Evolutionary conservation across 1,140 invertebrate species (phyloP).

Genomic region (Colletes latitarsis): DNA sequence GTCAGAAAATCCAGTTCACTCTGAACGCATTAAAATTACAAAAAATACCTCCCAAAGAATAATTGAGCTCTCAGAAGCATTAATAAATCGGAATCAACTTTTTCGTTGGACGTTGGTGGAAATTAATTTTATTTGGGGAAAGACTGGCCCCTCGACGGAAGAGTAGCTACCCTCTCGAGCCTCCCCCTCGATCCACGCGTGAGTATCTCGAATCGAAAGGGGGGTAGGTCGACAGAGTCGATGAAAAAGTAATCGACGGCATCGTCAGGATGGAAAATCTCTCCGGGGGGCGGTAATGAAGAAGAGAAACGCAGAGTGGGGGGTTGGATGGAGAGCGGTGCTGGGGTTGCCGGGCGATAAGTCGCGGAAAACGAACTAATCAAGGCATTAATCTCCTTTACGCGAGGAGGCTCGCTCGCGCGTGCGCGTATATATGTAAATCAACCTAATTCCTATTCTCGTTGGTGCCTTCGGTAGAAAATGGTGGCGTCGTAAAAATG

Average conservation of each 20-base stretch:
- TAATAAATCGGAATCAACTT: no score
- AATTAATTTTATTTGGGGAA: no score
- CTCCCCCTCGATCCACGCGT: no score
- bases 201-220: no score
- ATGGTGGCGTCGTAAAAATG: conserved; percentile 72
- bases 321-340: background rate
- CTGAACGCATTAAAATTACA: no score
- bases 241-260: background rate
- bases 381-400: conserved; percentile 73
- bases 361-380: conserved; percentile 71
- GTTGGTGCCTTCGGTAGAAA: conserved; percentile 66
- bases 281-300: background rate
- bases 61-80: no score
- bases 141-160: no score
- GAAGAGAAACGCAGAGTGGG: background rate
- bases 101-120: no score
- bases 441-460: conserved; percentile 72
- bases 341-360: conserved; percentile 41
- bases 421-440: conserved; percentile 70
- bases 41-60: no score
- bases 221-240: no score
- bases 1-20: no score
- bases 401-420: conserved; percentile 6
- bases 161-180: no score
- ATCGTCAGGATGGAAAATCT: background rate